Evolutionary conservation across 2,797 vertebrate species (phyloP), one percentile per base, ranked within the genome.

Genomic region (Mormyrus hasselquistii): DNA sequence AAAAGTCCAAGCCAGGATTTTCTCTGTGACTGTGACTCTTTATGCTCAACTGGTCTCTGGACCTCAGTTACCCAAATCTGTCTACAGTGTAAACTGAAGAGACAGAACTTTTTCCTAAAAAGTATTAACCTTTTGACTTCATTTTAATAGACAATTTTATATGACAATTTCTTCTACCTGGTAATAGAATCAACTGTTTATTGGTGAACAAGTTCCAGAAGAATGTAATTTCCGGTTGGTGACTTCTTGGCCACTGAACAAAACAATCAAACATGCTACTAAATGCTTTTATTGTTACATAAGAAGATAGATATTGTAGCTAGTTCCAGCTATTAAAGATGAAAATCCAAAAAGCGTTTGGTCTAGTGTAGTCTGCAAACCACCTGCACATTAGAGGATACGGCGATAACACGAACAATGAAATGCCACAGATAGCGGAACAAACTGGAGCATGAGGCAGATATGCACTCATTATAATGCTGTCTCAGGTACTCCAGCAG

Each of bases 361-460:
- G 92, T 89, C 91, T 91, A 91, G 89, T 90, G 92, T 87, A 76
- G 83, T 38, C 84, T 62, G 82, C 89, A 92, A 93, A 93, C 90
- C 88, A 90, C 84, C 82, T 79, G 91, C 91, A 86, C 22, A 14
- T 25, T 47, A 53, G 25, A 29, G 47, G 5, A 92, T 89, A 59
- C 91, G 90, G 87, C 47, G 44, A 7, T 55, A 85, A 50, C 88
- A 25, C 87, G 38, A 52, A 53, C 29, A 86, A 47, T 76, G 76
- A 34, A n/a, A 22, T 83, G 86, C 47, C 84, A 34, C 44, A 88
- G 91, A 93, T 93, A 93, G 90, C 69, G 53, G 90, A 76, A 92
- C 89, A 85, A 91, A 90, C 92, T 91, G 89, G 55, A 86, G 59
- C 50, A 82, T 22, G 14, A 88, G 91, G 92, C 91, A 90, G 82